A percentile compares a stretch with the other conserved stretches of the same genome.
Evolutionary conservation across 2,797 vertebrate species (phyloP).

Genomic region (Schizopygopsis pylzovi): DNA sequence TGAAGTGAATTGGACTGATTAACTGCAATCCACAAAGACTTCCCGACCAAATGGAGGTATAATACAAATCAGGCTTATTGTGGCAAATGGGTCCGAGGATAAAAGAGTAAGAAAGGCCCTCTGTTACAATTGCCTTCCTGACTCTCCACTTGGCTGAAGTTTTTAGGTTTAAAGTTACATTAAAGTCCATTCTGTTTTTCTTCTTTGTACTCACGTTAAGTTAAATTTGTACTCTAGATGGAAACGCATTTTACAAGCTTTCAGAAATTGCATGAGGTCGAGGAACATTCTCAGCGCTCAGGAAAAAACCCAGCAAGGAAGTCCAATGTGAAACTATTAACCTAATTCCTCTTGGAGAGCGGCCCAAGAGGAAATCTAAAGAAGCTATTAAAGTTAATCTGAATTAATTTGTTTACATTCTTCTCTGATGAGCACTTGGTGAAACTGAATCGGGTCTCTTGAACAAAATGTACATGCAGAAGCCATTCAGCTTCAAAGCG

Average conservation of each 20-base stretch:
- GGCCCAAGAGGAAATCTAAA: conserved; percentile 61
- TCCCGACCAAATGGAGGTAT: conserved; percentile 27
- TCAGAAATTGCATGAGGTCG: conserved; percentile 30
- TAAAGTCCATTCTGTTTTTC: conserved; percentile 47
- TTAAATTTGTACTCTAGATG: conserved; percentile 39
- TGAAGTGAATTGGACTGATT: conserved; percentile 30
- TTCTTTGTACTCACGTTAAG: conserved; percentile 40
- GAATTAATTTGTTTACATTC: conserved; percentile 70
- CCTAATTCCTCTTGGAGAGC: conserved; percentile 60
- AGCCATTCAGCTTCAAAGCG: conserved; percentile 23
- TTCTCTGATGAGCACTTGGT: conserved; percentile 53
- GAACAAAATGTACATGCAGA: conserved; percentile 20
- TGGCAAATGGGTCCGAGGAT: conserved; percentile 50
- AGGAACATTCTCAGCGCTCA: background rate
- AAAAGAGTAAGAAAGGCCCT: conserved; percentile 34
- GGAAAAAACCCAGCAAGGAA: background rate
- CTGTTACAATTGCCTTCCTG: conserved; percentile 36
- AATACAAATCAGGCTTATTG: conserved; percentile 47
- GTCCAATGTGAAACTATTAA: conserved; percentile 57
- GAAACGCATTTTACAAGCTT: conserved; percentile 24
- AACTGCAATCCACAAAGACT: conserved; percentile 42
- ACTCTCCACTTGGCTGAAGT: conserved; percentile 52
- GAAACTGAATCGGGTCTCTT: conserved; percentile 40
- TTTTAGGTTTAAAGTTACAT: conserved; percentile 55
- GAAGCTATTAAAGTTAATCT: conserved; percentile 65